Conservation (phyloP, 2,797 vertebrate species). For the Peromyscus attwateri region DNA sequence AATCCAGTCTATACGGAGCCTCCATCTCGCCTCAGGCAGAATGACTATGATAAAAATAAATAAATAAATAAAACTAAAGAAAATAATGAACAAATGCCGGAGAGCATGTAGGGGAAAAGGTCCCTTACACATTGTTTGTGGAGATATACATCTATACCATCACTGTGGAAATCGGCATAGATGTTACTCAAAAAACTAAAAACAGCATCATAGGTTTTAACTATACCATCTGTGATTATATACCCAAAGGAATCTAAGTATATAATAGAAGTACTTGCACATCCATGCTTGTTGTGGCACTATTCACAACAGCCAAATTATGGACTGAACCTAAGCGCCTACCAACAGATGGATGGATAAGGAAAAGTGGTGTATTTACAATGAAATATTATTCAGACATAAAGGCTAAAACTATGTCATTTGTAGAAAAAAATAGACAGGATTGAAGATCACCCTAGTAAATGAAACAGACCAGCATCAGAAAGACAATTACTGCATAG, state of each 20-base stretch:
- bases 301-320: background rate
- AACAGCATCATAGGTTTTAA: background rate
- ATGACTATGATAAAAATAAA: background rate
- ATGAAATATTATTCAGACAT: background rate
- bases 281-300: background rate
- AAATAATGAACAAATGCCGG: background rate
- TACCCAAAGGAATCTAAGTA: background rate
- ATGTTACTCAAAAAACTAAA: background rate
- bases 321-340: background rate
- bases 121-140: background rate
- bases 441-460: background rate
- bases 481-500: background rate
- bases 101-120: background rate
- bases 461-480: background rate
- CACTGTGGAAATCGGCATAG: background rate
- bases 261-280: background rate
- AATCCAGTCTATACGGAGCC: background rate
- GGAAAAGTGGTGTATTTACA: background rate
- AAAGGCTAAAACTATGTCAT: background rate
- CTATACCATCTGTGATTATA: background rate
- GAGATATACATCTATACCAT: background rate
- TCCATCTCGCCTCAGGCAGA: background rate
- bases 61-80: background rate
- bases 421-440: background rate
- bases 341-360: background rate